Base-by-base conservation (phyloP, 1,140 invertebrate species). In the Heliconius hewitsoni region DNA sequence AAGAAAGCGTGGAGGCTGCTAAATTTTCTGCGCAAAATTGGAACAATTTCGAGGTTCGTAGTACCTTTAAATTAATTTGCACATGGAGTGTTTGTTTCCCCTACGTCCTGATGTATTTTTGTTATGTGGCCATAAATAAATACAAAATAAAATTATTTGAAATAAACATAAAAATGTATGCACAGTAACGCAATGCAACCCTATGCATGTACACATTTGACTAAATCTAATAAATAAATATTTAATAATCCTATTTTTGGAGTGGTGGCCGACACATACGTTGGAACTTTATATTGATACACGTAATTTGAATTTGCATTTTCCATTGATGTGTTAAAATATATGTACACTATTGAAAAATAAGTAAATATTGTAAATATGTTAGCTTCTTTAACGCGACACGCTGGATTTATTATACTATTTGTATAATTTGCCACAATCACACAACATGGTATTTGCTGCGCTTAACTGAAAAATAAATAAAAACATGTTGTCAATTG, bases 1-100 rank as follows among this genome's bases (percentile, higher is more conserved):
- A 96, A 95, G 96, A 96, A 90, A 96, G 96, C 95, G 96, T 96
- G 89, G 96, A 96, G 93, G 95, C 95, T 89, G 96, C 96, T 92
- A 96, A 96, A 96, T 96, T 96, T 95, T 96, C 96, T 94, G 95
- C 96, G 93, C 96, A 96, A 95, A 96, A 96, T 95, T 96, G 96
- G 96, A 96, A 96, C 94, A 96, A 96, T 95, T 94, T 96, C 88
- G 96, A 96, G 96, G 96, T 96, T 95, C 94, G 95, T 95, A 95
- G 84, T 88, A 90, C 86, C 88, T 90, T 94, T 88, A 86, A 88
- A 90, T 89, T 93, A 89, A 93, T 95, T 90, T 91, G 92, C 92
- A 93, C 91, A 88, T 93, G 92, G 90, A 93, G 92, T 94, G 92
- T 93, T 92, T 94, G 91, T 93, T 88, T 87, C 91, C 93, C 90